Evolutionary conservation across 1,140 invertebrate genomes (phyloP).

Genomic region (Ridgeia piscesae): DNA sequence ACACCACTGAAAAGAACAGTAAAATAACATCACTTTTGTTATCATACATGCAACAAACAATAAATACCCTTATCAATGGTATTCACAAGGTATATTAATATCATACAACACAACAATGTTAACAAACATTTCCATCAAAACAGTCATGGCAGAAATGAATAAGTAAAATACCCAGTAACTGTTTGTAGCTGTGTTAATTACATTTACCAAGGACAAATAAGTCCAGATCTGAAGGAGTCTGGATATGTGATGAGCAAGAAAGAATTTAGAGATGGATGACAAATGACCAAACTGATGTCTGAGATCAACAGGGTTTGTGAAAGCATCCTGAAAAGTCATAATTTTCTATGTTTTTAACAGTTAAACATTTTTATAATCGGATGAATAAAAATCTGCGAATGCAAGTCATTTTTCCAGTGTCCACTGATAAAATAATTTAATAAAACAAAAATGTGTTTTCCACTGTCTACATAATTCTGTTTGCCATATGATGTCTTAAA

Average conservation of each 20-base stretch:
- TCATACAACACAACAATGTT: background rate
- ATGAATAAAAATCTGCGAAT: background rate
- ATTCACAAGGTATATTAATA: background rate
- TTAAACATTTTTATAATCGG: background rate
- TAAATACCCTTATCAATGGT: background rate
- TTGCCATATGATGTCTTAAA: background rate
- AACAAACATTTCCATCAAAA: background rate
- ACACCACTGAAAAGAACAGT: background rate
- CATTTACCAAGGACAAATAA: background rate
- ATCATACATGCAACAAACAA: background rate
- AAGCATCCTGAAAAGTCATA: background rate
- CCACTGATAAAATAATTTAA: background rate
- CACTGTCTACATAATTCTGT: background rate
- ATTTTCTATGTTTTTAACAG: background rate
- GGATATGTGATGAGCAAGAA: background rate
- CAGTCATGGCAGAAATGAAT: background rate
- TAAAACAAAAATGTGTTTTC: background rate
- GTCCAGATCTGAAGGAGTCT: background rate
- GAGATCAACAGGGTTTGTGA: background rate
- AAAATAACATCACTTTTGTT: background rate
- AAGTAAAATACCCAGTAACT: background rate
- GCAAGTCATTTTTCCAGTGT: background rate
- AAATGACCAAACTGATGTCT: background rate
- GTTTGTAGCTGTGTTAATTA: background rate
- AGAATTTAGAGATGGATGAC: background rate